Evolutionary conservation across 1,140 invertebrate genomes (phyloP), one percentile per base, ranked within the genome.

Genomic region (Semibalanus balanoides): DNA sequence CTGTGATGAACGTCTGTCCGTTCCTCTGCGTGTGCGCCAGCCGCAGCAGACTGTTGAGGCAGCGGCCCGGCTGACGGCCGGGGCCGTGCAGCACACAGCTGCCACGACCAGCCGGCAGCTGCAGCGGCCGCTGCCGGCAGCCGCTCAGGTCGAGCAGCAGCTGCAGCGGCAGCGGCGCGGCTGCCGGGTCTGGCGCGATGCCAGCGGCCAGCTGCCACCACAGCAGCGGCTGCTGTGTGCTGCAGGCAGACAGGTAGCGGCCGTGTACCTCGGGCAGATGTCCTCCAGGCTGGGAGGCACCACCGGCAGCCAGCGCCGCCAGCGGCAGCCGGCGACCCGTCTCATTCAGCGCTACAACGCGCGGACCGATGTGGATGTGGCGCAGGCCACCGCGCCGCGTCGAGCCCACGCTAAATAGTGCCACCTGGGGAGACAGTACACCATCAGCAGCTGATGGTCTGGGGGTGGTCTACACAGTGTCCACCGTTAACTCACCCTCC

Each of bases 381-480:
- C 79, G 80, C 31, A 81, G 79, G 35, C 78, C 79, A 74, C 79
- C 79, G 40, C 78, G 77, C 40, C 79, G 79, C n/a, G 73, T 74
- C 22, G 79, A 79, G 7, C 76, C 71, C 25, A 81, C 74, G 25
- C 25, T 22, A 3, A 72, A 29, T n/a, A 72, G 28, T 0, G 28
- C 70, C n/a, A 29, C n/a, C 51, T 64, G 51, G 7, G 11, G 35
- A 17, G n/a, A n/a, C n/a, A n/a, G n/a, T n/a, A n/a, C n/a, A n/a
- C n/a, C n/a, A n/a, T n/a, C n/a, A n/a, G n/a, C n/a, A n/a, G n/a
- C n/a, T n/a, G n/a, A n/a, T n/a, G n/a, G n/a, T n/a, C n/a, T n/a
- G n/a, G n/a, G n/a, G n/a, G n/a, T n/a, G n/a, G n/a, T n/a, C n/a
- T n/a, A n/a, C n/a, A n/a, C n/a, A n/a, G n/a, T n/a, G n/a, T n/a